Conservation (phyloP, 2,797 vertebrate genomes). For the Coilia nasus region DNA sequence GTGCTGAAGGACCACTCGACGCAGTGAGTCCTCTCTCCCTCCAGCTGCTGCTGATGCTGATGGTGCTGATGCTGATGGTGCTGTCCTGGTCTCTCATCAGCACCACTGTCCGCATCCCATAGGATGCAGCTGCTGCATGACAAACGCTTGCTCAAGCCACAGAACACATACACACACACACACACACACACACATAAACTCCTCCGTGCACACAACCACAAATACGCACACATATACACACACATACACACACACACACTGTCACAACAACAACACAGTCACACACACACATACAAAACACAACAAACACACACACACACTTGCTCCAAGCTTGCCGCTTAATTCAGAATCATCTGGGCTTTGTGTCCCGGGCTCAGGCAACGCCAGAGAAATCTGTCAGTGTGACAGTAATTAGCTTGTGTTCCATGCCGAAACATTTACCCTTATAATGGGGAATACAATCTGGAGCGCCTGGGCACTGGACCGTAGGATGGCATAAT, state of each 20-base stretch:
- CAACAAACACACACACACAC: not conserved
- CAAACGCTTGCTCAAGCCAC: too few species aligned
- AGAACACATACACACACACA: too few species aligned
- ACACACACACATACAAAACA: not conserved
- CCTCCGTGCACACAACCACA: too few species aligned
- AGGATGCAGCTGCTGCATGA: too few species aligned
- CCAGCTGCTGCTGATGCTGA: not conserved
- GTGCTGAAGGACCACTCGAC: not conserved
- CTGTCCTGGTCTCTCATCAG: not conserved
- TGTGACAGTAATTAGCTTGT: conserved; percentile 21
- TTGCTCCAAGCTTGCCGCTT: not conserved
- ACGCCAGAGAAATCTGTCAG: conserved; percentile 5
- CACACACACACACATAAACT: too few species aligned
- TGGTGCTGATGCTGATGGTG: not conserved
- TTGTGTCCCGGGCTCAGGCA: not conserved
- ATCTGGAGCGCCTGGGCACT: conserved; percentile 8
- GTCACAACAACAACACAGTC: not conserved
- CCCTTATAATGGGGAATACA: conserved; percentile 21
- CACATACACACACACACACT: too few species aligned
- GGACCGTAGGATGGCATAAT: conserved; percentile 13
- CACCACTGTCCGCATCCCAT: not conserved
- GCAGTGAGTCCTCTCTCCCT: conserved; percentile 21
- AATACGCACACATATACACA: too few species aligned
- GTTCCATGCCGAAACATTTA: conserved; percentile 21
- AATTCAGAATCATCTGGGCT: conserved; percentile 21